Conservation (phyloP, 2,797 vertebrate genomes). For the Acridotheres tristis region DNA sequence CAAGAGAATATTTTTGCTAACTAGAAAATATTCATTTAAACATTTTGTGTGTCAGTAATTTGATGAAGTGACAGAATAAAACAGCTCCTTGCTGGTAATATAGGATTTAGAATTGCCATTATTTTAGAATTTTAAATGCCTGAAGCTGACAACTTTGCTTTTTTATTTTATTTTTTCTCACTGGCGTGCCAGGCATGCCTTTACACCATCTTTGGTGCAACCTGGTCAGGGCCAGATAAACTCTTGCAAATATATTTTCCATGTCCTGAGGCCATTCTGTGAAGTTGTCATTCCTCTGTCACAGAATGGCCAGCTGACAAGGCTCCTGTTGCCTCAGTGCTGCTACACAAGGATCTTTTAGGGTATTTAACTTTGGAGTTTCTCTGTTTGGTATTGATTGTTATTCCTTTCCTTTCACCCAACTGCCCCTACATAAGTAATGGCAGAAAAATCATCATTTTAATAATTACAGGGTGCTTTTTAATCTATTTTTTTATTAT, state of each 20-base stretch:
- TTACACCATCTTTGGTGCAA: background rate
- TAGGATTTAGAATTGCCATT: background rate
- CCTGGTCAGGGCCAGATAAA: background rate
- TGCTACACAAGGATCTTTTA: background rate
- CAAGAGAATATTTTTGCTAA: background rate
- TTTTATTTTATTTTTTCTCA: background rate
- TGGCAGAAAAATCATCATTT: background rate
- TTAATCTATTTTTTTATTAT: background rate
- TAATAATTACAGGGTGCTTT: fast-evolving
- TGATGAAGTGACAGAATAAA: background rate
- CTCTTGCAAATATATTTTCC: background rate
- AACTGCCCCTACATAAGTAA: background rate
- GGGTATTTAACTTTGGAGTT: background rate
- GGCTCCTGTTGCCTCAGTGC: background rate
- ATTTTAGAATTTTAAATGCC: background rate
- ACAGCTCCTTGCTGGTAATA: background rate
- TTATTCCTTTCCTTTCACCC: background rate
- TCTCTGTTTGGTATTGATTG: background rate
- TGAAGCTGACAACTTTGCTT: background rate
- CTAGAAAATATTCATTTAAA: background rate
- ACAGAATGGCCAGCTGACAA: background rate
- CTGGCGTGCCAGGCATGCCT: fast-evolving
- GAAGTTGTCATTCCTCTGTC: background rate
- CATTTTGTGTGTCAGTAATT: background rate
- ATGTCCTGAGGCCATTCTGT: background rate